Percentiles rank a stretch among this genome's conserved stretches.
These are phyloP conservation scores for Synanceia verrucosa DNA, from an alignment of 2,797 vertebrate genomes.

Conservation along the genomic window DNA sequence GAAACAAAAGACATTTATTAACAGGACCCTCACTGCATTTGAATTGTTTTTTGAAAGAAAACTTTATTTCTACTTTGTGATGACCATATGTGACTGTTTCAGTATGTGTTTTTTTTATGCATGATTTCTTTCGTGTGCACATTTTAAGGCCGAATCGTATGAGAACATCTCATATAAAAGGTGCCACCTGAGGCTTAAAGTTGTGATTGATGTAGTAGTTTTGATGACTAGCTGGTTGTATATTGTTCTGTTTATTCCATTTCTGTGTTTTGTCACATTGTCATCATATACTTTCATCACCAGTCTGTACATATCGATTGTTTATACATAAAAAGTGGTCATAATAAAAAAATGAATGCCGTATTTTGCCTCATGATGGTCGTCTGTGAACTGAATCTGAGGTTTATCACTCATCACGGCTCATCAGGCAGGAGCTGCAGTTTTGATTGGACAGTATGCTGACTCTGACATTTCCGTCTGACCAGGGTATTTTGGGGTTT, in stretches of 20 bases:
- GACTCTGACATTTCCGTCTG: slow-evolving; percentile 52
- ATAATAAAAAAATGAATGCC: slow-evolving; percentile 69
- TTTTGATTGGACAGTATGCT: slow-evolving; percentile 17
- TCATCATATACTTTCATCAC: slow-evolving; percentile 51
- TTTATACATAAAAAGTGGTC: slow-evolving; percentile 76
- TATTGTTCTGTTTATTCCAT: slow-evolving; percentile 56
- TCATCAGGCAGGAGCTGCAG: not conserved
- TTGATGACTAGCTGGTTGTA: slow-evolving; percentile 52
- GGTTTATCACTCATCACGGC: not conserved
- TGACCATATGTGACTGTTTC: slow-evolving; percentile 42
- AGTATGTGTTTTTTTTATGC: slow-evolving; percentile 56
- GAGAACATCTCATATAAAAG: not conserved
- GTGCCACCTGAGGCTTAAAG: slow-evolving; percentile 42
- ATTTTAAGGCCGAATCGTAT: slow-evolving; percentile 45
- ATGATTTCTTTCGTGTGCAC: slow-evolving; percentile 57
- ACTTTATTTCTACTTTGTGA: slow-evolving; percentile 63
- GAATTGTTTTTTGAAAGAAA: slow-evolving; percentile 46
- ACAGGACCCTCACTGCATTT: slow-evolving; percentile 11
- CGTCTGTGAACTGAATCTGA: slow-evolving; percentile 6
- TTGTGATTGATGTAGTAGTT: slow-evolving; percentile 62
- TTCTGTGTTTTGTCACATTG: slow-evolving; percentile 55
- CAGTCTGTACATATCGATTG: slow-evolving; percentile 77
- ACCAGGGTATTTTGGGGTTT: slow-evolving; percentile 62
- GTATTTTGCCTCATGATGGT: slow-evolving; percentile 42
- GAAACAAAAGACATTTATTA: slow-evolving; percentile 24